Evolutionary conservation across 2,113 vertebrate species (phyloP), one percentile per base, ranked within the genome.

Genomic region (Turdus rufiventris): DNA sequence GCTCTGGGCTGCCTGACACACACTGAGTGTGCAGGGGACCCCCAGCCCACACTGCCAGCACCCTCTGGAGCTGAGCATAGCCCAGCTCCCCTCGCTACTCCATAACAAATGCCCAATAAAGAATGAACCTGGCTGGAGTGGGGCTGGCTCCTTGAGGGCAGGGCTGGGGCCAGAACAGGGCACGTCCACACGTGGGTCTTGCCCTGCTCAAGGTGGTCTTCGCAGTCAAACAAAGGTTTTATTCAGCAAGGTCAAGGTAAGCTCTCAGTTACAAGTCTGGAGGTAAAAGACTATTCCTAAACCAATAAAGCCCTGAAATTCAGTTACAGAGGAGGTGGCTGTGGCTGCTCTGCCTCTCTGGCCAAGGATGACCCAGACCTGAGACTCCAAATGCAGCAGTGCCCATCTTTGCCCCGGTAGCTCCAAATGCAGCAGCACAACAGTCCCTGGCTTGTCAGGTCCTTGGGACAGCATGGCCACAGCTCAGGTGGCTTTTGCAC

Each of bases 11-110:
- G 65, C 68, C 51, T 6, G 2, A 1, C 3, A 5, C 40, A 6
- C 43, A 2, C 48, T 2, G 4, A 40, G 70, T 1, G 1, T 8
- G 61, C 2, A 3, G 18, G 58, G 15, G 5, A 25, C 8, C 36
- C 42, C 72, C 72, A 40, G 42, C 34, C 50, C 26, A 0, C 0
- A 0, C 63, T 77, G 60, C 25, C 3, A 11, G 18, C 3, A 4
- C 65, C 3, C 6, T 10, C 23, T 1, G 5, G 77, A 47, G 81
- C 93, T 2, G 3, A 89, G 65, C 58, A 19, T 40, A 38, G 82
- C 66, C 70, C 1, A 5, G 77, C 71, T 88, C 40, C 18, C 13
- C 5, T 28, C 0, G 4, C 82, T 88, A 82, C 81, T 93, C 87
- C 1, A 0, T 23, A 50, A 54, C 25, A 66, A 85, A 53, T 2